A percentile compares a stretch with the other conserved stretches of the same genome.
These are phyloP conservation scores for Myxocyprinus asiaticus DNA, from an alignment of 2,113 vertebrate species.

Conservation along the genomic window DNA sequence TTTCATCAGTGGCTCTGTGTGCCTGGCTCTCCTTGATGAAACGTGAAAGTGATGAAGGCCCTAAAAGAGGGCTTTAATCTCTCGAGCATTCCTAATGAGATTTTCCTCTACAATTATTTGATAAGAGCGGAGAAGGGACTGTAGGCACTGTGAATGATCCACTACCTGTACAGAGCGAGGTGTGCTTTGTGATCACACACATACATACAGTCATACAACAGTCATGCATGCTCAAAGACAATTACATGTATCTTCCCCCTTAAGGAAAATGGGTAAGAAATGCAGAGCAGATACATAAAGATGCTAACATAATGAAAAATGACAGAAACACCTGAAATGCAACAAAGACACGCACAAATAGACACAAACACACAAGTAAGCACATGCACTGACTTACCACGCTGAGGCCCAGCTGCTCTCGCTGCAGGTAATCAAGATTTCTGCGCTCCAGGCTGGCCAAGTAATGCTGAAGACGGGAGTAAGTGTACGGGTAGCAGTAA, in stretches of 20 bases:
- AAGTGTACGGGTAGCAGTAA: conserved; percentile 98
- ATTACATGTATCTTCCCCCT: conserved; percentile 8
- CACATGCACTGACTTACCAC: conserved; percentile 73
- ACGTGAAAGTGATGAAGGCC: conserved; percentile 63
- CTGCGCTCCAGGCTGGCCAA: conserved; percentile 87
- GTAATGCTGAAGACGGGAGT: conserved; percentile 94
- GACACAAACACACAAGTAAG: conserved; percentile 17
- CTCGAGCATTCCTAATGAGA: conserved; percentile 84
- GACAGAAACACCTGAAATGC: neutral
- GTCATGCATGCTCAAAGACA: conserved; percentile 23
- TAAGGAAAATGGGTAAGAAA: neutral
- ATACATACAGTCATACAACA: conserved; percentile 40
- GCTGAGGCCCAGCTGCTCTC: conserved; percentile 90
- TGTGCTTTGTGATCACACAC: neutral
- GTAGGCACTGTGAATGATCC: conserved; percentile 74
- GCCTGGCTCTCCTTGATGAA: conserved; percentile 71
- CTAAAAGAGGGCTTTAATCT: conserved; percentile 73
- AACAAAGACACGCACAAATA: neutral
- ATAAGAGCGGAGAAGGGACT: conserved; percentile 79
- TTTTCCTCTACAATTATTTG: conserved; percentile 84
- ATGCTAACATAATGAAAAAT: conserved; percentile 35
- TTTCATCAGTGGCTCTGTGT: conserved; percentile 67
- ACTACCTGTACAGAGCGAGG: conserved; percentile 61
- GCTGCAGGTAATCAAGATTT: conserved; percentile 88
- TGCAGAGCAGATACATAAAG: neutral